A percentile compares a stretch with the other conserved stretches of the same genome.
phyloP scores from a whole-genome alignment of 2,113 vertebrate species.

The Mirza zaza region DNA sequence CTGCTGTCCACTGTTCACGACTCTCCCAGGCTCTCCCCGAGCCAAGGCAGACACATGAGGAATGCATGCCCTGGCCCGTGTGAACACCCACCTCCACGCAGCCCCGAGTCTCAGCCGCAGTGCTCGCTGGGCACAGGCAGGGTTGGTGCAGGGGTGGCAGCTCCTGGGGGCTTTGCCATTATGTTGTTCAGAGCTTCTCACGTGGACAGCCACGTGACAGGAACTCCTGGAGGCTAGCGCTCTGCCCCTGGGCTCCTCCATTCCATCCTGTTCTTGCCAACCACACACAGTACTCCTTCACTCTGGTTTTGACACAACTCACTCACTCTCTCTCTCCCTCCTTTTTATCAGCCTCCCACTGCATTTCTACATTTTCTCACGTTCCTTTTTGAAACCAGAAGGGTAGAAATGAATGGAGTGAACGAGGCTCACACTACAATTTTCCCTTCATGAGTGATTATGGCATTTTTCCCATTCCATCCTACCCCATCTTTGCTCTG shows the following conservation, averaged over 20 bases:
- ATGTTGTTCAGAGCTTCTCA: neutral
- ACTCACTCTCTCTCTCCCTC: neutral
- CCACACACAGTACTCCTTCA: neutral
- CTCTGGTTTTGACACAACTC: neutral
- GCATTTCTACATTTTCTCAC: neutral
- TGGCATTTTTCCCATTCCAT: neutral
- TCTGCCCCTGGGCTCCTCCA: neutral
- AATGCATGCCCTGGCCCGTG: fast-evolving
- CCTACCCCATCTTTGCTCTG: neutral
- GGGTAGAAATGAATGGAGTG: neutral
- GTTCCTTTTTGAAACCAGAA: neutral
- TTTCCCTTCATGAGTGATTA: neutral
- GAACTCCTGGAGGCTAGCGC: neutral
- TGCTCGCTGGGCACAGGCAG: neutral
- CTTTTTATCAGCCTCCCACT: neutral
- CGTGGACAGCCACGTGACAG: neutral
- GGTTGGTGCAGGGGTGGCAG: fast-evolving
- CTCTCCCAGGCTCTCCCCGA: neutral
- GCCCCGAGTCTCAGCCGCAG: neutral
- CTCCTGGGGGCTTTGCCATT: neutral
- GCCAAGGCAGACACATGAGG: neutral
- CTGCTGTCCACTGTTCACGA: fast-evolving
- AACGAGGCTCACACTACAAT: neutral
- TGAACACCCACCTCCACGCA: neutral
- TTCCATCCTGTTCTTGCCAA: neutral